Evolutionary conservation across 2,797 vertebrate genomes (phyloP).

Genomic region (Pampus argenteus): DNA sequence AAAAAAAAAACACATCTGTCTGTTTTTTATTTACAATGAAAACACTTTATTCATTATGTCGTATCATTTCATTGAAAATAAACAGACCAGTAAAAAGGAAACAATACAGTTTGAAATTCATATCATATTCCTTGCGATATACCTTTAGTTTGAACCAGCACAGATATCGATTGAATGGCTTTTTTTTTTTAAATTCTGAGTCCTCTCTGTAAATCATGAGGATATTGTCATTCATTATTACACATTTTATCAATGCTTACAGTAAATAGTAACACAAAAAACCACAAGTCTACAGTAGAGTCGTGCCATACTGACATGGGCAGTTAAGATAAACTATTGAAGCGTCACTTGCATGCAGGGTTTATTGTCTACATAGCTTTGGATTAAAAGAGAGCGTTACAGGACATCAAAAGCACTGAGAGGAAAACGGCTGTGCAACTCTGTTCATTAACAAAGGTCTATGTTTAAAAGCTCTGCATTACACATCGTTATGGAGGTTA

Average conservation of each 20-base stretch:
- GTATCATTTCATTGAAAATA: constrained; percentile 75
- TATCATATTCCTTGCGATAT: constrained; percentile 52
- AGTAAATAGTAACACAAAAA: constrained; percentile 81
- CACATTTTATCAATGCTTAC: constrained; percentile 75
- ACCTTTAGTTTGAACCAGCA: constrained; percentile 58
- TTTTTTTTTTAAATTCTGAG: constrained; percentile 67
- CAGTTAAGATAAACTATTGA: constrained; percentile 74
- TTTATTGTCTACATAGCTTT: constrained; percentile 74
- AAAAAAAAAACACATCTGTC: constrained; percentile 15
- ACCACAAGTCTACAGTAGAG: constrained; percentile 80
- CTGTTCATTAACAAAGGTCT: constrained; percentile 74
- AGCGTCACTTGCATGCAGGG: constrained; percentile 84
- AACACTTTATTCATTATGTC: constrained; percentile 83
- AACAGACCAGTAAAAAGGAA: constrained; percentile 78
- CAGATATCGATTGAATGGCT: constrained; percentile 69
- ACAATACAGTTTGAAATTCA: constrained; percentile 67
- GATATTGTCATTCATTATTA: constrained; percentile 58
- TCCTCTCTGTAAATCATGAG: constrained; percentile 58
- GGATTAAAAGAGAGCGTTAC: constrained; percentile 76
- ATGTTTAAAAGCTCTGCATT: constrained; percentile 76
- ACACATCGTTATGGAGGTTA: constrained; percentile 70
- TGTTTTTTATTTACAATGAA: constrained; percentile 80
- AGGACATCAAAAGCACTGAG: constrained; percentile 76
- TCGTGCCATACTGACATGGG: constrained; percentile 67
- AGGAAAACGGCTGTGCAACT: constrained; percentile 74